Conservation (phyloP, 1,140 invertebrate genomes). For the Piezodorus guildinii region DNA sequence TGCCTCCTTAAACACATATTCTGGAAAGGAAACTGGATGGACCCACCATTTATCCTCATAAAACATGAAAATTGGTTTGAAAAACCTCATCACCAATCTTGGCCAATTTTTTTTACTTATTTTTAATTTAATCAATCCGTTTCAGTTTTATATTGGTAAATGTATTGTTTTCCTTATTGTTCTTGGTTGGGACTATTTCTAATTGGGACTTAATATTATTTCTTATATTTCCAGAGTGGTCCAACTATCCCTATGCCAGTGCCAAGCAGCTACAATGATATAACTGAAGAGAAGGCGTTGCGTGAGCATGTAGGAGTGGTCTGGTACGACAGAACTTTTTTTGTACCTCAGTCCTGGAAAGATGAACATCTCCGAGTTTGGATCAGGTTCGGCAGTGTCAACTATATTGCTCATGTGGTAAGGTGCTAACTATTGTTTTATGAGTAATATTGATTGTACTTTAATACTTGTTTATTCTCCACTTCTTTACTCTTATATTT, state of each 20-base stretch:
- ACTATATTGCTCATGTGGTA: slow-evolving; percentile 80
- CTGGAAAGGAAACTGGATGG: no score
- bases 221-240: slow-evolving; percentile 42
- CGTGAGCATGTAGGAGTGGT: slow-evolving; percentile 88
- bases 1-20: no score
- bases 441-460: no score
- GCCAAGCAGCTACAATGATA: slow-evolving; percentile 91
- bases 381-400: slow-evolving; percentile 76
- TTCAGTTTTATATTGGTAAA: no score
- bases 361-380: slow-evolving; percentile 51
- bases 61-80: no score
- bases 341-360: slow-evolving; percentile 59
- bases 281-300: slow-evolving; percentile 64
- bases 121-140: no score
- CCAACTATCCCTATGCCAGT: slow-evolving; percentile 61
- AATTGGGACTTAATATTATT: slow-evolving; percentile 5
- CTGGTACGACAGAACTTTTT: slow-evolving; percentile 79
- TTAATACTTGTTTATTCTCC: no score
- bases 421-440: slow-evolving; percentile 30
- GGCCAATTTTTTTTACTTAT: no score
- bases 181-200: not conserved
- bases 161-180: no score
- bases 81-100: no score
- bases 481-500: no score
- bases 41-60: no score